These are phyloP conservation scores for Griposia aprilina DNA, from an alignment of 2,888 invertebrate species.

Conservation along the genomic window DNA sequence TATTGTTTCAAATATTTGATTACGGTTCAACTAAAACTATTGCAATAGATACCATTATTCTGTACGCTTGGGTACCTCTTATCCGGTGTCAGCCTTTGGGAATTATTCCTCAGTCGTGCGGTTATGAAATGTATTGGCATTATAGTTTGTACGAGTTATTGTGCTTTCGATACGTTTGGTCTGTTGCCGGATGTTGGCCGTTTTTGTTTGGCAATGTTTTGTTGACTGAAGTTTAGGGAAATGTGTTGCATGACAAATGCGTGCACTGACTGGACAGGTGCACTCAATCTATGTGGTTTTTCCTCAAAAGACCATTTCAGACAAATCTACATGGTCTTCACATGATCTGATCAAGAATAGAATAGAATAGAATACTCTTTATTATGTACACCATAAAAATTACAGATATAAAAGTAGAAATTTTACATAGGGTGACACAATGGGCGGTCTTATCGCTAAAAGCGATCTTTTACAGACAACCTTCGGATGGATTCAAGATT, in stretches of 20 bases:
- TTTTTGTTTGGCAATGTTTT: constrained; percentile 23
- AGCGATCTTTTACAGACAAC: too few species aligned
- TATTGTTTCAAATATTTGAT: constrained; percentile 4
- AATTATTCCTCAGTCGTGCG: constrained; percentile 51
- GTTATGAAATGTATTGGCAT: constrained; percentile 54
- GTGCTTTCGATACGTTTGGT: constrained; percentile 33
- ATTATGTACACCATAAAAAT: too few species aligned
- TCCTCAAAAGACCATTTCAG: too few species aligned
- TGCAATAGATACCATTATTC: constrained; percentile 44
- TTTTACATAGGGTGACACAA: too few species aligned
- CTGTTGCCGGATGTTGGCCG: constrained; percentile 16
- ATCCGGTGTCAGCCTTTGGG: constrained; percentile 61
- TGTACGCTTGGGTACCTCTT: constrained; percentile 51
- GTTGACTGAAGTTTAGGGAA: background rate
- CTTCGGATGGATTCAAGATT: too few species aligned
- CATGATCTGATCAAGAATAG: too few species aligned
- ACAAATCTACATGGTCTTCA: too few species aligned
- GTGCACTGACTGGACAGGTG: too few species aligned
- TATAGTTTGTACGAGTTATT: constrained; percentile 41
- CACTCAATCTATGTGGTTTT: too few species aligned
- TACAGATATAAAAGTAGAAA: too few species aligned
- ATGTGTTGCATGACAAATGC: background rate
- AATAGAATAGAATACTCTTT: too few species aligned
- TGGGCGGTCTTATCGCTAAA: too few species aligned
- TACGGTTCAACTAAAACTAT: constrained; percentile 31